Evolutionary conservation across 2,113 vertebrate genomes (phyloP).

Genomic region (Pteronura brasiliensis): DNA sequence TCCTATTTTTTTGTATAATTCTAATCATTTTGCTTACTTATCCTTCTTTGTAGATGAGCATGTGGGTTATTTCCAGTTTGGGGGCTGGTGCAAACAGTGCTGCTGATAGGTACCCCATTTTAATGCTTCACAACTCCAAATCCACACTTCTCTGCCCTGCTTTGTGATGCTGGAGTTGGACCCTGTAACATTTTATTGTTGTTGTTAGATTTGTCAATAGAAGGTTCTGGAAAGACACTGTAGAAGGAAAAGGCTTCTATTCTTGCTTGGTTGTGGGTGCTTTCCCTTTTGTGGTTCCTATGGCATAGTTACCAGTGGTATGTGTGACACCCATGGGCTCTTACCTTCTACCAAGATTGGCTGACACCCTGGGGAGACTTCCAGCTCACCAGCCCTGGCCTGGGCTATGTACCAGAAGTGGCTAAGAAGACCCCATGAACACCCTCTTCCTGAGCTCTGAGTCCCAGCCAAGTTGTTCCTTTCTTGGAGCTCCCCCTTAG

Average conservation of each 20-base stretch:
- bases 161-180: neutral
- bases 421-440: neutral
- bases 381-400: neutral
- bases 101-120: fast-evolving
- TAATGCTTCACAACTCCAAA: too few relatives aligned
- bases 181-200: neutral
- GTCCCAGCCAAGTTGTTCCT: neutral
- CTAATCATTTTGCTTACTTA: neutral
- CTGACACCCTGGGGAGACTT: neutral
- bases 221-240: neutral
- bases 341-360: neutral
- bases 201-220: neutral
- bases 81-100: neutral
- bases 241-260: neutral
- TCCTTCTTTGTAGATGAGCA: neutral
- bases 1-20: neutral
- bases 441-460: neutral
- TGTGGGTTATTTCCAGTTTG: neutral
- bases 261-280: neutral
- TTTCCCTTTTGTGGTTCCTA: neutral
- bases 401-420: neutral
- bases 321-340: neutral
- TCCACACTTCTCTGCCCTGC: neutral
- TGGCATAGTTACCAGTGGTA: neutral
- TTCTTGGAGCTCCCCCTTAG: neutral